These are phyloP conservation scores for Lutraria rhynchaena DNA, from an alignment of 1,140 invertebrate species.

Conservation along the genomic window DNA sequence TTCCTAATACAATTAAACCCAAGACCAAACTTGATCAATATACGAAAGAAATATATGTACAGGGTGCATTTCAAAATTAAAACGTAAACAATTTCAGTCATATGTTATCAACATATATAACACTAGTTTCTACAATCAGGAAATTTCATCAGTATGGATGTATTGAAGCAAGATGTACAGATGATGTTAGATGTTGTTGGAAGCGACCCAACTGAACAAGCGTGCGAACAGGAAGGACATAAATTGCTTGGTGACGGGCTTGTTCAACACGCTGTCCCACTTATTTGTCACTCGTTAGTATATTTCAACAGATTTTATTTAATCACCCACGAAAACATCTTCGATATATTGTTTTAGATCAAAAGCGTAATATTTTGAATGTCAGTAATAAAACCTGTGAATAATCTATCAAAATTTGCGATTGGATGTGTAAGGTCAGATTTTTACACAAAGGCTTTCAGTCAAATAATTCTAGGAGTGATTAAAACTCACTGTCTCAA, in stretches of 20 bases:
- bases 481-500: too few species aligned
- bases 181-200: conserved; percentile 21
- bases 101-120: neutral
- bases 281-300: conserved; percentile 43
- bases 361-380: too few species aligned
- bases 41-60: neutral
- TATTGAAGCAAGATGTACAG: conserved; percentile 4
- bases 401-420: neutral
- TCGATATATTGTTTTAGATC: too few species aligned
- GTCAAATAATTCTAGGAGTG: too few species aligned
- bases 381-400: neutral
- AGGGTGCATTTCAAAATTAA: neutral
- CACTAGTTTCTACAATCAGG: neutral
- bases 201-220: conserved; percentile 31
- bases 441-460: neutral
- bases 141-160: neutral
- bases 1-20: neutral
- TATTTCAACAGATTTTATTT: neutral
- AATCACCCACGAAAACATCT: too few species aligned
- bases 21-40: neutral
- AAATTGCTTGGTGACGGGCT: neutral
- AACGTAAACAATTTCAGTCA: neutral
- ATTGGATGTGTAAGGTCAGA: neutral
- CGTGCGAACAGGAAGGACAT: conserved; percentile 32
- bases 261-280: conserved; percentile 24